Percentiles rank a stretch among this genome's conserved stretches.
Evolutionary conservation across 2,888 invertebrate species (phyloP).

Genomic region (Rhagium mordax): DNA sequence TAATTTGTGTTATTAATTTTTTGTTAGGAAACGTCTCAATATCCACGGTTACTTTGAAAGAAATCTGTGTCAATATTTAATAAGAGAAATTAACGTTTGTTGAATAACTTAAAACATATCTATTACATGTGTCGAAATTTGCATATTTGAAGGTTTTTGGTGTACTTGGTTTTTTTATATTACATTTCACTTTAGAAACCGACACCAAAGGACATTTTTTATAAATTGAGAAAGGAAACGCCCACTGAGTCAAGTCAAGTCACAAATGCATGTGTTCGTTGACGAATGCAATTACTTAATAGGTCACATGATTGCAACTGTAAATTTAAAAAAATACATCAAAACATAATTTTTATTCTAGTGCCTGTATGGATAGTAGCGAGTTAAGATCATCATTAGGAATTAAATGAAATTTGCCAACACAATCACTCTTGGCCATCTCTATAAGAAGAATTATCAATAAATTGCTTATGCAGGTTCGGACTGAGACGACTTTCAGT

Average conservation of each 20-base stretch:
- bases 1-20: background rate
- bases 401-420: no score
- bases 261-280: background rate
- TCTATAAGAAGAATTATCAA: no score
- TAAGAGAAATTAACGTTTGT: background rate
- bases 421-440: no score
- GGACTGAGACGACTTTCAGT: no score
- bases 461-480: no score
- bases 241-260: background rate
- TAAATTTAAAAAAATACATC: no score
- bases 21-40: background rate
- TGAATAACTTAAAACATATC: background rate
- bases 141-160: background rate
- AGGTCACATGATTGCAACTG: no score
- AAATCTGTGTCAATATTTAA: background rate
- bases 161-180: background rate
- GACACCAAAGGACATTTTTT: background rate
- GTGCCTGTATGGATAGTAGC: no score
- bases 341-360: no score
- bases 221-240: background rate
- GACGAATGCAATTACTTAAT: background rate
- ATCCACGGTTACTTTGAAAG: background rate
- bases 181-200: background rate
- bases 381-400: no score
- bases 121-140: background rate